A percentile compares a stretch with the other conserved stretches of the same genome.
phyloP scores from a whole-genome alignment of 1,140 invertebrate species.

The Caerostris darwini region DNA sequence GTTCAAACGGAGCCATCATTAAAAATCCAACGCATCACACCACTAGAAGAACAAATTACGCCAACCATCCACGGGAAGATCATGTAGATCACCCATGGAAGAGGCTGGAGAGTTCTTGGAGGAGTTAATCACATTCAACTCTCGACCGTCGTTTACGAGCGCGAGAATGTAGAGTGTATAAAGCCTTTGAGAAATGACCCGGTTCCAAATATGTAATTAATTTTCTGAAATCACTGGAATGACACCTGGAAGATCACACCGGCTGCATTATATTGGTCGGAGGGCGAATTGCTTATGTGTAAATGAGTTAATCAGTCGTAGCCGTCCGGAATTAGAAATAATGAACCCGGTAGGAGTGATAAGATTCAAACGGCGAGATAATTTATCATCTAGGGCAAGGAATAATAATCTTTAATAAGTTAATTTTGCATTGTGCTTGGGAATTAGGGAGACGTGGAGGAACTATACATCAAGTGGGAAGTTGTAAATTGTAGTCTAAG shows the following conservation, averaged over 20 bases:
- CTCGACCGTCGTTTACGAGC: no score
- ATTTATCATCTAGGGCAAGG: neutral
- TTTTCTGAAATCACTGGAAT: neutral
- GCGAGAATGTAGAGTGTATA: neutral
- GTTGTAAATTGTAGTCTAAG: neutral
- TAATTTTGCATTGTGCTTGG: neutral
- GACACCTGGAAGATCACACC: neutral
- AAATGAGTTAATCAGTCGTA: neutral
- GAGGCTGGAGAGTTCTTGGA: no score
- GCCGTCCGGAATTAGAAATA: neutral
- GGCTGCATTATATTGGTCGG: neutral
- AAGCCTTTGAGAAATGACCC: neutral
- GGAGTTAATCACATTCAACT: no score
- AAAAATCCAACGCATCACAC: no score
- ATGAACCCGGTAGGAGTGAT: neutral
- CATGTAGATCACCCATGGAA: no score
- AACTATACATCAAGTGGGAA: neutral
- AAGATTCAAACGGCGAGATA: neutral
- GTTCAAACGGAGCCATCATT: no score
- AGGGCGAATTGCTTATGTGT: neutral
- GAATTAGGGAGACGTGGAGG: neutral
- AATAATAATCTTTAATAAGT: neutral
- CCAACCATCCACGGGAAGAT: no score
- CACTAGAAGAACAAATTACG: no score
- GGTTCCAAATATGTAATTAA: neutral